Conservation (phyloP, 1,140 invertebrate genomes). For the Stenopsyche tienmushanensis region DNA sequence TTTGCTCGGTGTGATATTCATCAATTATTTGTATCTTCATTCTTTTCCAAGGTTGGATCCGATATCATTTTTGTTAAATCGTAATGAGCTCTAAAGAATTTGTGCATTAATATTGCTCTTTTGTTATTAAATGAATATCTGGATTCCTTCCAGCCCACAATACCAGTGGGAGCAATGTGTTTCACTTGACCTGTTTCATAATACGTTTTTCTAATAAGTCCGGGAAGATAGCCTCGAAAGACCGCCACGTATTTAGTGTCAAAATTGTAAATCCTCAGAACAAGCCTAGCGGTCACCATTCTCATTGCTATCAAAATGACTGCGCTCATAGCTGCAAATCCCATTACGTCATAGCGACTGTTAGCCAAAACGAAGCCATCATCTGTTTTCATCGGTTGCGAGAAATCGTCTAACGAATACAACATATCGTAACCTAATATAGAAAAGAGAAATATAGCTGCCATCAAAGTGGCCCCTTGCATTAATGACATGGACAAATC, state of each 20-base stretch:
- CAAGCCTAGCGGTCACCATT: constrained; percentile 1
- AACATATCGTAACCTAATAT: background rate
- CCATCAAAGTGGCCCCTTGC: background rate
- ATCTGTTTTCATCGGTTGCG: background rate
- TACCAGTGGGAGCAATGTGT: background rate
- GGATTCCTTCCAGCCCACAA: background rate
- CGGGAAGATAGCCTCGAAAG: constrained; percentile 7
- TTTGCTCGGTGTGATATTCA: too few species aligned
- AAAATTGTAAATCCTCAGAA: constrained; percentile 23
- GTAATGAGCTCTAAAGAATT: constrained; percentile 1
- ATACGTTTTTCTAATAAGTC: background rate
- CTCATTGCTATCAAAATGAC: background rate
- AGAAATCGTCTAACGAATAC: background rate
- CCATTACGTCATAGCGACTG: background rate
- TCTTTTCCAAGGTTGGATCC: too few species aligned
- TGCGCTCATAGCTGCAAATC: background rate
- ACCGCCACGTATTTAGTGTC: constrained; percentile 18
- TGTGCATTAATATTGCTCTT: background rate
- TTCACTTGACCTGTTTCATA: constrained; percentile 19
- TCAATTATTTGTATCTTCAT: too few species aligned
- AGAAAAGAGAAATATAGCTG: background rate
- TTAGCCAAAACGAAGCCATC: background rate
- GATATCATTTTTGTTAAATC: constrained; percentile 1
- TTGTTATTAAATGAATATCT: background rate
- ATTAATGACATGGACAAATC: background rate